Evolutionary conservation across 2,888 invertebrate species (phyloP), one percentile per base, ranked within the genome.

Genomic region (Zaprionus lineosus): DNA sequence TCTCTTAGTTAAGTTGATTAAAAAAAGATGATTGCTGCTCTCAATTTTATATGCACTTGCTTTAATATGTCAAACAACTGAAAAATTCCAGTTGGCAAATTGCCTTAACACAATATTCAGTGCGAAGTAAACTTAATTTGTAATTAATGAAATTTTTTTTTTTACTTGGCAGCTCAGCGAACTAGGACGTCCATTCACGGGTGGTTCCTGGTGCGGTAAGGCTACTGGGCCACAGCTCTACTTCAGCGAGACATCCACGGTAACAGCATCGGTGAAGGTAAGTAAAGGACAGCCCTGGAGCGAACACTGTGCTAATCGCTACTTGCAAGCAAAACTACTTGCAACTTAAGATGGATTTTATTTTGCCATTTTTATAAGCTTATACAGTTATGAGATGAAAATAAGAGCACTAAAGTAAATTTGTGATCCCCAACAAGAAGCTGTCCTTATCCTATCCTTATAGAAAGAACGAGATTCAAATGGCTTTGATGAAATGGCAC

Each of bases 171-270:
- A 96, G 91, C 92, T 96, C 72, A 94, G 95, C 81, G 96, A 96
- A 91, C 92, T 96, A 74, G 95, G 95, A 12, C 93, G 95, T 31
- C 96, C 96, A 9, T 96, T 96, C 91, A 96, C 96, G 18, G 96
- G 96, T 34, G 96, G 97, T 62, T 95, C 95, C 12, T 97, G 96
- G 96, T 97, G 97, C 90, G 97, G 96, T 53, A 92, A 94, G 51
- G 94, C 95, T 36, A 93, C 94, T 18, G 95, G 95, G 59, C 93
- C 94, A 24, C 95, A 96, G 55, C 93, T 95, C 48, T 96, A 96
- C 90, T 96, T 95, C 91, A 96, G 96, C 90, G 96, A 96, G 92
- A 96, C 96, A 52, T 94, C 95, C 84, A 96, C 96, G 29, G 95
- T 96, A 70, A 97, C 96, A 12, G 95, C 96, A 6, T 95, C 95